Evolutionary conservation across 2,797 vertebrate species (phyloP).

Genomic region (Todus mexicanus): DNA sequence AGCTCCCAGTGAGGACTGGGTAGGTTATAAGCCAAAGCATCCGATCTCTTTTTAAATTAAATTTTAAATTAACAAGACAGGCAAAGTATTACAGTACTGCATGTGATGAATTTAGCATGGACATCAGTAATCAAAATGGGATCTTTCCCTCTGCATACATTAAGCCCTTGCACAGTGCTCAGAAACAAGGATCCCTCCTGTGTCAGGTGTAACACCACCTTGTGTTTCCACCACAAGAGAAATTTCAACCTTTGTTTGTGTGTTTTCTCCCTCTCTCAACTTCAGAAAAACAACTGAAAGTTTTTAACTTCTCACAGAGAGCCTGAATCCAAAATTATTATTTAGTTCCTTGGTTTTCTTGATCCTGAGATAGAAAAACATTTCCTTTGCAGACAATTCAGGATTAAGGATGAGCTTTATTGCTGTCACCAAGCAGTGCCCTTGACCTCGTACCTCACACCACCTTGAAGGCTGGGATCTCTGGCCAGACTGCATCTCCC

Average conservation of each 20-base stretch:
- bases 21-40: background rate
- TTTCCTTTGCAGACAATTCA: background rate
- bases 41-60: background rate
- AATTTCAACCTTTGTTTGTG: background rate
- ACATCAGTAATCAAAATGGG: background rate
- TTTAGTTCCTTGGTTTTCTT: background rate
- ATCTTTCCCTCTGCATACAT: background rate
- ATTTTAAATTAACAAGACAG: background rate
- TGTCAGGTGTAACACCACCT: background rate
- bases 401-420: background rate
- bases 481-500: background rate
- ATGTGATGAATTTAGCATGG: background rate
- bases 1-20: background rate
- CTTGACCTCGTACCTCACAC: accelerated
- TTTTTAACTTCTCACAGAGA: background rate
- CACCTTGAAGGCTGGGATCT: background rate
- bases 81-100: background rate
- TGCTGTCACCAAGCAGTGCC: background rate
- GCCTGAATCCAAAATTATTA: background rate
- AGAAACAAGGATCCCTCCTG: background rate
- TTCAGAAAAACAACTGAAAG: background rate
- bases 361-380: background rate
- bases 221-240: background rate
- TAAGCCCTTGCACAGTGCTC: background rate
- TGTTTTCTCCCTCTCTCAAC: background rate